Conservation (phyloP, 1,140 invertebrate species). For the Drosophila trapezifrons region DNA sequence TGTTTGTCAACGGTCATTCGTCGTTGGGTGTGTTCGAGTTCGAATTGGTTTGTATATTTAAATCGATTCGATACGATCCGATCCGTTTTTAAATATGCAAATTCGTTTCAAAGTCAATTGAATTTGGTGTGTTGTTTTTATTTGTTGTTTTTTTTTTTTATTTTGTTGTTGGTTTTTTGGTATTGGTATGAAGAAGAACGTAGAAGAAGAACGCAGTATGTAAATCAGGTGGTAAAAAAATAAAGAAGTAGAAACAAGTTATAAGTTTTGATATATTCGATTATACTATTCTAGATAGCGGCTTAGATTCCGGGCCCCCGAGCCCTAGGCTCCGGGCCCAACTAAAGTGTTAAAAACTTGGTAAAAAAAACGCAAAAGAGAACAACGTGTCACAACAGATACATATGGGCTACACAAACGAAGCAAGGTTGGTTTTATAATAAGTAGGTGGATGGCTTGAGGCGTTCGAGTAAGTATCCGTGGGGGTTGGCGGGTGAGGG, state of each 20-base stretch:
- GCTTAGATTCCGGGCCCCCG: slow-evolving; percentile 5
- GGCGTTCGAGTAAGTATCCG: slow-evolving; percentile 42
- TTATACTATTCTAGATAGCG: slow-evolving; percentile 49
- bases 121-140: slow-evolving; percentile 40
- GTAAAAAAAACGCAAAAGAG: slow-evolving; percentile 49
- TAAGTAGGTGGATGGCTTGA: slow-evolving; percentile 15
- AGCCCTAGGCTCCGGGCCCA: slow-evolving; percentile 19
- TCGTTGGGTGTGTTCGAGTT: slow-evolving; percentile 36
- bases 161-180: slow-evolving; percentile 38
- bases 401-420: slow-evolving; percentile 41
- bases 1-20: slow-evolving; percentile 56
- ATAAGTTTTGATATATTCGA: slow-evolving; percentile 60
- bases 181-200: slow-evolving; percentile 79
- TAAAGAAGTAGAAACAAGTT: slow-evolving; percentile 67
- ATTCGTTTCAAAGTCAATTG: slow-evolving; percentile 67
- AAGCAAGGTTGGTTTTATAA: slow-evolving; percentile 34
- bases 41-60: slow-evolving; percentile 69
- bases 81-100: slow-evolving; percentile 72
- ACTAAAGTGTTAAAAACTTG: slow-evolving; percentile 48
- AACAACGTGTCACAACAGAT: slow-evolving; percentile 55
- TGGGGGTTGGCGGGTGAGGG: slow-evolving; percentile 20
- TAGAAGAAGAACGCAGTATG: slow-evolving; percentile 81
- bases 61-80: slow-evolving; percentile 41
- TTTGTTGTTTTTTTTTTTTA: slow-evolving; percentile 21
- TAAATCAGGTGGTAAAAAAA: slow-evolving; percentile 75